phyloP scores from a whole-genome alignment of 2,888 invertebrate species.

The Leucoma salicis region DNA sequence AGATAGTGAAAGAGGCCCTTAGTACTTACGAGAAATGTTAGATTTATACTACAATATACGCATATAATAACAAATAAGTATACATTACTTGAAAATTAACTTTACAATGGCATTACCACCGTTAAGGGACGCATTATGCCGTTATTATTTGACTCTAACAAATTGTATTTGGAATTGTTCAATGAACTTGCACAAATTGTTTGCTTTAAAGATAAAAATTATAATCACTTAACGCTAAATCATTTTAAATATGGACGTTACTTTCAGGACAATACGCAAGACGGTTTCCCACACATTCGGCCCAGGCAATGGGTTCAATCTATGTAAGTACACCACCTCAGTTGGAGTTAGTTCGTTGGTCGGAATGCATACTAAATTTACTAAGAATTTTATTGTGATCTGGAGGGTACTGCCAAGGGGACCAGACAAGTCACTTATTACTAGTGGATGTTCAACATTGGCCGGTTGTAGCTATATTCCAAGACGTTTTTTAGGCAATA shows the following conservation, averaged over 20 bases:
- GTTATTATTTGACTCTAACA: slow-evolving; percentile 33
- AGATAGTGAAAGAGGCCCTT: background rate
- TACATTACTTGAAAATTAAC: slow-evolving; percentile 51
- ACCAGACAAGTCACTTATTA: slow-evolving; percentile 66
- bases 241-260: slow-evolving; percentile 80
- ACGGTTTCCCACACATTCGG: slow-evolving; percentile 65
- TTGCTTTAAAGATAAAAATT: slow-evolving; percentile 53
- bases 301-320: slow-evolving; percentile 33
- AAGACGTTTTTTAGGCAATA: slow-evolving; percentile 61
- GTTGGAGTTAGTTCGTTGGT: slow-evolving; percentile 36
- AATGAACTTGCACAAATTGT: slow-evolving; percentile 51
- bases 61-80: slow-evolving; percentile 63
- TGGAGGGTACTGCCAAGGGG: slow-evolving; percentile 75
- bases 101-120: slow-evolving; percentile 40
- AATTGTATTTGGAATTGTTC: slow-evolving; percentile 40
- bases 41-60: slow-evolving; percentile 49
- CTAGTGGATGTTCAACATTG: slow-evolving; percentile 78
- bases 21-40: slow-evolving; percentile 4
- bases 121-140: slow-evolving; percentile 44
- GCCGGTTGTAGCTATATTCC: slow-evolving; percentile 69
- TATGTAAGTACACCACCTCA: slow-evolving; percentile 10
- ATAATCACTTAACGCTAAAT: slow-evolving; percentile 76
- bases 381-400: slow-evolving; percentile 68
- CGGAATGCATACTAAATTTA: slow-evolving; percentile 65
- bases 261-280: slow-evolving; percentile 74